Evolutionary conservation across 2,888 invertebrate species (phyloP), one percentile per base, ranked within the genome.

Genomic region (Mantis religiosa): DNA sequence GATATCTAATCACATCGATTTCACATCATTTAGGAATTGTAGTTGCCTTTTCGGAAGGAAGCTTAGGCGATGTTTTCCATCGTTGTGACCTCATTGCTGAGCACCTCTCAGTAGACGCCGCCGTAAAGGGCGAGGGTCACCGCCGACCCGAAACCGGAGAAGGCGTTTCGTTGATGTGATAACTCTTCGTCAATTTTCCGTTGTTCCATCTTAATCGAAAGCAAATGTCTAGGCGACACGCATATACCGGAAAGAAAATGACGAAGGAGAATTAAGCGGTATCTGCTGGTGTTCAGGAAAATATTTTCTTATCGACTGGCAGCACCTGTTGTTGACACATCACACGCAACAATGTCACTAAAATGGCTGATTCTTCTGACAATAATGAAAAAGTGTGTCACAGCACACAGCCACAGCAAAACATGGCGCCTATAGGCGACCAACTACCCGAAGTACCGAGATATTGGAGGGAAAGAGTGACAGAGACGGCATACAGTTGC

Each of bases 341-440:
- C 54, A 71, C 54, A 71, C 54, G 54, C 54, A 71, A 71, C 54
- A 71, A 71, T 71, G 54, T 71, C 54, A 71, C 54, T 71, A 71
- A 71, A 71, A 71, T 71, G 54, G 54, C 54, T 71, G 54, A 25
- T 71, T 71, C 54, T 71, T 71, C 54, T 71, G 54, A 71, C 54
- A 71, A 71, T 71, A 71, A 71, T 71, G 54, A 71, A 71, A 71
- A 71, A 71, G 54, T 71, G 54, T 71, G 54, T 71, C 54, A 71
- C 54, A 28, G 81, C 81, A 86, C 87, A 87, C 87, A 87, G 25
- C 82, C 87, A 82, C 82, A 34, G 82, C 87, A 87, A 87, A 87
- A 87, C 87, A 87, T 87, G 87, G 87, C 87, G 87, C 87, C 82
- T 71, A 82, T 25, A 82, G 87, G 87, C 87, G 34, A 87, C 87